Evolutionary conservation across 2,888 invertebrate genomes (phyloP).

Genomic region (Tenthredo amoena): DNA sequence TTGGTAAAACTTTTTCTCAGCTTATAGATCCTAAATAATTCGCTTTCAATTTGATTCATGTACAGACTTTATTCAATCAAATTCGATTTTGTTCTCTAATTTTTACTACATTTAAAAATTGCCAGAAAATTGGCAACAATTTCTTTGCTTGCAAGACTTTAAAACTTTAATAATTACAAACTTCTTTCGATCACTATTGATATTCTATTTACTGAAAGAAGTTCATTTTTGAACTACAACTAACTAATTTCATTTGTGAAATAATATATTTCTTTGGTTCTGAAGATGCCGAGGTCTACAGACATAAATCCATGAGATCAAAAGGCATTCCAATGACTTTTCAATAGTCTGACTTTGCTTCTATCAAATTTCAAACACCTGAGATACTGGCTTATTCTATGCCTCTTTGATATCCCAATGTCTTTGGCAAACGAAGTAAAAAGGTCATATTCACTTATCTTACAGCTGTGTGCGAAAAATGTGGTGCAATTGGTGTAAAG

Average conservation of each 20-base stretch:
- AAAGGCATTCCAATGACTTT: neutral
- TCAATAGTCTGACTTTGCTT: neutral
- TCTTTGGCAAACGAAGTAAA: neutral
- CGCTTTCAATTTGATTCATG: neutral
- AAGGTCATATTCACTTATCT: conserved; percentile 35
- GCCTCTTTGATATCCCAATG: neutral
- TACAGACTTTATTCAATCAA: neutral
- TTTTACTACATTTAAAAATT: neutral
- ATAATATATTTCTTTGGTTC: too few species aligned
- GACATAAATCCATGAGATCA: too few species aligned
- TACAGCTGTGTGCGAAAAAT: conserved; percentile 90
- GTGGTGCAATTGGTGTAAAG: conserved; percentile 91
- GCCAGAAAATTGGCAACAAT: too few species aligned
- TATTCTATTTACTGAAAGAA: neutral
- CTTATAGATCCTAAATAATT: neutral
- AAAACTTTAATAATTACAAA: neutral
- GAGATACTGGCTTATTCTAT: neutral
- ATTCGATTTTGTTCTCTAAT: neutral
- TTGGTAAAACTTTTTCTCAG: conserved; percentile 83
- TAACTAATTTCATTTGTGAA: neutral
- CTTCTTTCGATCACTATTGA: neutral
- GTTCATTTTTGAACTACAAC: neutral
- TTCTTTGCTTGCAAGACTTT: neutral
- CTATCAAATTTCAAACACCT: neutral
- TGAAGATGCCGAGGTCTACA: too few species aligned